Evolutionary conservation across 1,140 invertebrate genomes (phyloP).

Genomic region (Bombus affinis): DNA sequence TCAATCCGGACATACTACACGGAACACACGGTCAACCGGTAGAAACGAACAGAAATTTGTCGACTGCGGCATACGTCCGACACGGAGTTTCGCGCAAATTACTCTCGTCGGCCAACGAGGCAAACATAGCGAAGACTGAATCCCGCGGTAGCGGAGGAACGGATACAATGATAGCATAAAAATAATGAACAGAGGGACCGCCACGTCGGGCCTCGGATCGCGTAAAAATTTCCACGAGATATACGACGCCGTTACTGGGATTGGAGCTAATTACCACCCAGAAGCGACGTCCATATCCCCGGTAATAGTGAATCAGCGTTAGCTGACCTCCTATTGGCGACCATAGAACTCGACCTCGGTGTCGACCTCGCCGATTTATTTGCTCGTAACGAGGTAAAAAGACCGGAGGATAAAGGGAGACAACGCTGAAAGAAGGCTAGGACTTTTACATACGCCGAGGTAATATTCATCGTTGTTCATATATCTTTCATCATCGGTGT

Average conservation of each 20-base stretch:
- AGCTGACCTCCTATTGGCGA: slow-evolving; percentile 75
- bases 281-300: slow-evolving; percentile 74
- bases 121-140: background rate
- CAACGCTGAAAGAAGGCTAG: background rate
- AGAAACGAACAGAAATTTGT: background rate
- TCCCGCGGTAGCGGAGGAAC: background rate
- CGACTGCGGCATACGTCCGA: background rate
- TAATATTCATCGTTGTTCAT: slow-evolving; percentile 60
- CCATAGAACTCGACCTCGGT: slow-evolving; percentile 70
- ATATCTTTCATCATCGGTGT: slow-evolving; percentile 62
- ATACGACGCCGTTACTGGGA: slow-evolving; percentile 79
- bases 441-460: slow-evolving; percentile 36
- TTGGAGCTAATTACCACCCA: slow-evolving; percentile 81
- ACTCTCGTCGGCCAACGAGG: too few relatives aligned
- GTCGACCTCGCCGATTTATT: slow-evolving; percentile 76
- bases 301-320: slow-evolving; percentile 75
- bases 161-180: slow-evolving; percentile 64
- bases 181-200: slow-evolving; percentile 73
- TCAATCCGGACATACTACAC: too few relatives aligned
- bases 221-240: slow-evolving; percentile 78
- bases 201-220: slow-evolving; percentile 56
- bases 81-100: too few relatives aligned
- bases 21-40: background rate
- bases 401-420: slow-evolving; percentile 22
- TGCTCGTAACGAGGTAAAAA: slow-evolving; percentile 73